Conservation (phyloP, 2,888 invertebrate genomes). For the Noctua janthe region DNA sequence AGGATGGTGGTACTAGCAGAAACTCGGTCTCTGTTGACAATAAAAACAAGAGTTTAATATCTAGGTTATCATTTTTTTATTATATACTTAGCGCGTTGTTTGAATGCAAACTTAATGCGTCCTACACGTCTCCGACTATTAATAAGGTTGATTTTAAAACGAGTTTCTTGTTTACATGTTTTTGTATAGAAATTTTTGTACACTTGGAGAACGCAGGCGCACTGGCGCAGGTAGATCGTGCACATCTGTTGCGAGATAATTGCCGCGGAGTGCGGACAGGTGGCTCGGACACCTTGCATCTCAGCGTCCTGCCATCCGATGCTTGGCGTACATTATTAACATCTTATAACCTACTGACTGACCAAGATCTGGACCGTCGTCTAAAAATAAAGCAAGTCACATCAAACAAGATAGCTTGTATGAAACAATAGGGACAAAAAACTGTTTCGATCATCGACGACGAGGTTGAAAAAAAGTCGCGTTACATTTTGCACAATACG, state of each 20-base stretch:
- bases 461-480: slow-evolving; percentile 76
- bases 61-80: slow-evolving; percentile 7
- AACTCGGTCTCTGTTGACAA: slow-evolving; percentile 93
- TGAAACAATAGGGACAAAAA: slow-evolving; percentile 42
- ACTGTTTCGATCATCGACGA: slow-evolving; percentile 67
- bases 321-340: slow-evolving; percentile 40
- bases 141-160: slow-evolving; percentile 61
- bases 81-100: slow-evolving; percentile 18
- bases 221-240: slow-evolving; percentile 82
- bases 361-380: slow-evolving; percentile 33
- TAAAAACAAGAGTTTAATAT: slow-evolving; percentile 13
- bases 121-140: slow-evolving; percentile 34
- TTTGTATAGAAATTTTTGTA: slow-evolving; percentile 67
- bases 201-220: slow-evolving; percentile 71
- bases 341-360: slow-evolving; percentile 52
- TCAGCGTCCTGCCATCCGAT: slow-evolving; percentile 73
- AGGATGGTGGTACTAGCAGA: slow-evolving; percentile 92
- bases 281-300: slow-evolving; percentile 87
- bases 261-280: slow-evolving; percentile 85
- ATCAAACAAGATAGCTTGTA: slow-evolving; percentile 37
- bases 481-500: slow-evolving; percentile 89
- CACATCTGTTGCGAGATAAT: slow-evolving; percentile 89
- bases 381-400: slow-evolving; percentile 37
- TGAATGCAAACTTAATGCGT: slow-evolving; percentile 16
- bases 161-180: slow-evolving; percentile 75